Evolutionary conservation across 2,888 invertebrate genomes (phyloP).

Genomic region (Lasioglossum pauxillum): DNA sequence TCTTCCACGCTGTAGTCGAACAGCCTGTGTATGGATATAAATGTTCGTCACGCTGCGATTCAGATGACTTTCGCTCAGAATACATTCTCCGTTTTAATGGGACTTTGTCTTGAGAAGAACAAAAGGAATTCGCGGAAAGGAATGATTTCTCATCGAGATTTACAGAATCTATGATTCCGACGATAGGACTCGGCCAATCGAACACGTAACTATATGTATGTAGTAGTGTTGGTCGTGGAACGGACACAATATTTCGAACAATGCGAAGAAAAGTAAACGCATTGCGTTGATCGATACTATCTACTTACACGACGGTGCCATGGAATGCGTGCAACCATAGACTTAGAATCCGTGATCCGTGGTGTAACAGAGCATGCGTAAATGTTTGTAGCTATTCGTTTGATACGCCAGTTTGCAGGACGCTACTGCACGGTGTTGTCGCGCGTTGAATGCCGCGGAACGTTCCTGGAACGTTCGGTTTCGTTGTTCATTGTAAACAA

Average conservation of each 20-base stretch:
- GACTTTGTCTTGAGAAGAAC: slow-evolving; percentile 24
- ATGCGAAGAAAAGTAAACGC: neutral
- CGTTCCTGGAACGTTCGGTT: slow-evolving; percentile 2
- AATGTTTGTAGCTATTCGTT: slow-evolving; percentile 17
- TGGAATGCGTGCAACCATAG: neutral
- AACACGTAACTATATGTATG: neutral
- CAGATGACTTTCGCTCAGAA: slow-evolving; percentile 5
- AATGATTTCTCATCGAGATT: neutral
- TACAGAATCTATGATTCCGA: neutral
- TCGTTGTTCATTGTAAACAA: slow-evolving; percentile 21
- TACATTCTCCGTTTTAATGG: slow-evolving; percentile 14
- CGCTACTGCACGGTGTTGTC: neutral
- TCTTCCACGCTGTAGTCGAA: neutral
- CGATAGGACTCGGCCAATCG: neutral
- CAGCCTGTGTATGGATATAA: neutral
- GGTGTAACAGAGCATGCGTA: slow-evolving; percentile 23
- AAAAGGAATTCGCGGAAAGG: neutral
- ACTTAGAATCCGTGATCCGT: neutral
- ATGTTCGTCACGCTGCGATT: neutral
- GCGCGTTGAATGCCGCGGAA: slow-evolving; percentile 24
- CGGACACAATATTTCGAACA: neutral
- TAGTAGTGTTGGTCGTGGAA: neutral
- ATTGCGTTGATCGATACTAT: slow-evolving; percentile 11
- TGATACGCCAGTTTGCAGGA: slow-evolving; percentile 25
- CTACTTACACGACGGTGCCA: neutral